phyloP scores from a whole-genome alignment of 2,888 invertebrate species.

The Crematogaster levior region DNA sequence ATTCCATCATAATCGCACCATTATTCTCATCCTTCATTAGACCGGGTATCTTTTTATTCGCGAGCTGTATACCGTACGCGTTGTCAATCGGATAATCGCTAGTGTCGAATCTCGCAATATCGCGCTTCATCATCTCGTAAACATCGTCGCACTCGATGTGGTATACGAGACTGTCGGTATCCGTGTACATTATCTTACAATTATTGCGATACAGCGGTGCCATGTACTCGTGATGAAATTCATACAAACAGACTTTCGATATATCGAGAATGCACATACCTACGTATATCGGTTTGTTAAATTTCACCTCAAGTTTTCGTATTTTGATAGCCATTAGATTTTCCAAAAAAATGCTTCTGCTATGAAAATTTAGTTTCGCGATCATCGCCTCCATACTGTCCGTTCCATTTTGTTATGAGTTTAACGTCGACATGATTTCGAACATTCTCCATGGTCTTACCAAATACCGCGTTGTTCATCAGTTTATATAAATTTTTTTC shows the following conservation, averaged over 20 bases:
- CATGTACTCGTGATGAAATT: not conserved
- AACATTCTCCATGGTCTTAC: not conserved
- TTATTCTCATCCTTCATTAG: not conserved
- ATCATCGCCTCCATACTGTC: too few relatives aligned
- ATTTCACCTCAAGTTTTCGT: too few relatives aligned
- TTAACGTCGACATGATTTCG: not conserved
- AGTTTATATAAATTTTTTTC: not conserved
- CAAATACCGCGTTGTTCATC: not conserved
- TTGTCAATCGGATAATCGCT: too few relatives aligned
- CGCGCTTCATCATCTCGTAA: too few relatives aligned
- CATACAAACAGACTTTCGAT: not conserved
- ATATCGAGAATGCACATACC: too few relatives aligned
- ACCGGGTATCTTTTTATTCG: not conserved
- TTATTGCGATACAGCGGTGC: not conserved
- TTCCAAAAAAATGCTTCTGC: too few relatives aligned
- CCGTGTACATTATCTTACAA: not conserved
- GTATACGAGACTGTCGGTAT: not conserved
- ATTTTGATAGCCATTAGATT: too few relatives aligned
- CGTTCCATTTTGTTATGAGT: not conserved
- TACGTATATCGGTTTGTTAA: too few relatives aligned
- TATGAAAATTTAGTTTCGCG: too few relatives aligned
- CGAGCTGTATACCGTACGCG: not conserved
- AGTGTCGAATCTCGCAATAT: too few relatives aligned
- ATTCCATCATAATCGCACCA: not conserved
- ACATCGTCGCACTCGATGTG: too few relatives aligned